Evolutionary conservation across 2,797 vertebrate species (phyloP).

Genomic region (Gambelia wislizenii): DNA sequence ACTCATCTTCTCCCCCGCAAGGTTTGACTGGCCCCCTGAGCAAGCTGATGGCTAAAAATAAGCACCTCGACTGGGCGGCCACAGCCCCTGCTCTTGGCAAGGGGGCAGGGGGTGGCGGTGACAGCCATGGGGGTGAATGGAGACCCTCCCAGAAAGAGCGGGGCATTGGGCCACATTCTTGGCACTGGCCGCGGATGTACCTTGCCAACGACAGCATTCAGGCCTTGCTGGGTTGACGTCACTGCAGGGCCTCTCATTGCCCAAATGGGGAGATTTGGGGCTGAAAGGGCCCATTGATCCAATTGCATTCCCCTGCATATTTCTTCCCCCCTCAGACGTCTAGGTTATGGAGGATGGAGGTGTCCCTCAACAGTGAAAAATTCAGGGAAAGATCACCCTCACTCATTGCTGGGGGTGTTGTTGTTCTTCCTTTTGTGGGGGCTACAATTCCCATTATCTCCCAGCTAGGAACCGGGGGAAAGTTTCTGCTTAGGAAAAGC

Average conservation of each 20-base stretch:
- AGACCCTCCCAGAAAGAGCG: neutral
- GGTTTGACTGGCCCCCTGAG: neutral
- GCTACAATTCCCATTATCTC: no score
- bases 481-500: no score
- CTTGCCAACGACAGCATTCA: slow-evolving; percentile 15
- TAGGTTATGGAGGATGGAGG: no score
- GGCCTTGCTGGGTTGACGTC: slow-evolving; percentile 5
- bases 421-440: no score
- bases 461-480: no score
- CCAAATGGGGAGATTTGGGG: neutral
- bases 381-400: neutral
- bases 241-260: neutral
- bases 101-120: neutral
- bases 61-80: neutral
- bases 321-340: neutral
- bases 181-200: neutral
- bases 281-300: no score
- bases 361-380: neutral
- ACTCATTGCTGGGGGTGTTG: no score
- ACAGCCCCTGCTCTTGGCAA: neutral
- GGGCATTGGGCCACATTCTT: neutral
- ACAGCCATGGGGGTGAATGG: neutral
- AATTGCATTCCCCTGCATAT: rapidly evolving
- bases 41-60: neutral
- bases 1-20: no score